Conservation (phyloP, 1,140 invertebrate species). For the Aricia agestis region DNA sequence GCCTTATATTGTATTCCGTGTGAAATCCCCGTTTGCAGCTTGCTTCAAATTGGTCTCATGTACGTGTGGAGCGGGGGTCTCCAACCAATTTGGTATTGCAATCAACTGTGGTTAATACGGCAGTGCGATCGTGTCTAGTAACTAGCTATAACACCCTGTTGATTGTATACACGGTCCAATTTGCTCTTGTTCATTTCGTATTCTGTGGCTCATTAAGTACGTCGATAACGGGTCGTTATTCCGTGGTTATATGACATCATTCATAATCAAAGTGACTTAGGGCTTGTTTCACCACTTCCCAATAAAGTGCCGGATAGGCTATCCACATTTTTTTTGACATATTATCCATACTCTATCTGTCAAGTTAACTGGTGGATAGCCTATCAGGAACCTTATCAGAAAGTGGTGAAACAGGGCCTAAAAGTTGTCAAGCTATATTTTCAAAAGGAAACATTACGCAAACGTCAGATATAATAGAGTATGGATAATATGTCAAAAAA, state of each 20-base stretch:
- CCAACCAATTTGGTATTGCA: conserved; percentile 52
- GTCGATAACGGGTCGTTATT: conserved; percentile 16
- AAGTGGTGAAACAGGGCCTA: no score
- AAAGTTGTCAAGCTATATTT: no score
- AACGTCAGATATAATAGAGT: no score
- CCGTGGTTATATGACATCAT: not conserved
- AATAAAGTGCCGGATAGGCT: no score
- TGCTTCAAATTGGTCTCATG: conserved; percentile 29
- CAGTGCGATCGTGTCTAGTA: conserved; percentile 36
- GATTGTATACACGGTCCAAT: conserved; percentile 33
- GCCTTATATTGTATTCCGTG: conserved; percentile 25
- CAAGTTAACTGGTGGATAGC: no score
- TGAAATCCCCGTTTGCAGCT: conserved; percentile 24
- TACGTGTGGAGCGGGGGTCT: conserved; percentile 40
- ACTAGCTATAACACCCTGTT: conserved; percentile 33
- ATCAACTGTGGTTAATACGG: conserved; percentile 57
- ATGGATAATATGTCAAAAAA: no score
- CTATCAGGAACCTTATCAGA: no score
- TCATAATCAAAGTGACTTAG: not conserved
- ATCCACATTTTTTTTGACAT: no score
- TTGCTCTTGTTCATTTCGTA: conserved; percentile 30
- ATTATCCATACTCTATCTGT: no score
- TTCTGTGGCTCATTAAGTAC: conserved; percentile 31
- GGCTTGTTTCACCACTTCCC: no score
- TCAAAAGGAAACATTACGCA: no score